Evolutionary conservation across 30 jellyfish, hydroid and myxozoan species (phyloP).

Genomic region (Hydra vulgaris): DNA sequence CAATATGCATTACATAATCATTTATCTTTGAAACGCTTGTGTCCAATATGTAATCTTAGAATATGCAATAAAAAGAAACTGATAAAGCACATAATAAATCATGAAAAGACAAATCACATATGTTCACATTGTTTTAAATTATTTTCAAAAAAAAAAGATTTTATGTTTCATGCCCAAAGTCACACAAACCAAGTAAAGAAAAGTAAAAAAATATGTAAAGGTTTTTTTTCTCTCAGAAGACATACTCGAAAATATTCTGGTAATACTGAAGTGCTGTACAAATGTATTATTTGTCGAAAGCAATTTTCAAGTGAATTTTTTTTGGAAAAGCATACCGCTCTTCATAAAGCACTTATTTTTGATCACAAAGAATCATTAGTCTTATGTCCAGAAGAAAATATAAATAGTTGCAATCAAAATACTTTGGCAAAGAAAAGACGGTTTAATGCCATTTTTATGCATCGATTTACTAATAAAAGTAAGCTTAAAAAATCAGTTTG

Average conservation of each 20-base stretch:
- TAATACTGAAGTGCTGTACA: background rate
- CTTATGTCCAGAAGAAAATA: too few species aligned
- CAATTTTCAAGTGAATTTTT: background rate
- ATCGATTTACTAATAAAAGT: background rate
- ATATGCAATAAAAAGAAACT: slow-evolving; percentile 15
- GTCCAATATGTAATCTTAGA: slow-evolving; percentile 16
- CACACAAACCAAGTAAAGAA: background rate
- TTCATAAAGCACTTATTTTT: slow-evolving; percentile 1
- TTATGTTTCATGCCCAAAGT: background rate
- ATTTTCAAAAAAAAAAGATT: background rate
- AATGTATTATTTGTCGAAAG: slow-evolving; percentile 21
- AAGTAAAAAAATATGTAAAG: background rate
- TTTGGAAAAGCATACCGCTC: background rate
- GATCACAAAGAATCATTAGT: background rate
- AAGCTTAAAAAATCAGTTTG: background rate
- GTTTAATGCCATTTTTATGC: background rate
- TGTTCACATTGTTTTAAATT: slow-evolving; percentile 19
- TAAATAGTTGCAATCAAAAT: background rate
- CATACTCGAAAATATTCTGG: background rate
- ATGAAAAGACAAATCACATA: background rate
- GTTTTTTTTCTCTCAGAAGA: background rate
- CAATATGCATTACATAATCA: background rate
- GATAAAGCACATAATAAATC: slow-evolving; percentile 14
- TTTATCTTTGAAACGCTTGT: background rate
- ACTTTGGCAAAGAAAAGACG: background rate